Percentiles rank a stretch among this genome's conserved stretches.
Evolutionary conservation across 1,140 invertebrate species (phyloP).

Genomic region (Pentalonia nigronervosa): DNA sequence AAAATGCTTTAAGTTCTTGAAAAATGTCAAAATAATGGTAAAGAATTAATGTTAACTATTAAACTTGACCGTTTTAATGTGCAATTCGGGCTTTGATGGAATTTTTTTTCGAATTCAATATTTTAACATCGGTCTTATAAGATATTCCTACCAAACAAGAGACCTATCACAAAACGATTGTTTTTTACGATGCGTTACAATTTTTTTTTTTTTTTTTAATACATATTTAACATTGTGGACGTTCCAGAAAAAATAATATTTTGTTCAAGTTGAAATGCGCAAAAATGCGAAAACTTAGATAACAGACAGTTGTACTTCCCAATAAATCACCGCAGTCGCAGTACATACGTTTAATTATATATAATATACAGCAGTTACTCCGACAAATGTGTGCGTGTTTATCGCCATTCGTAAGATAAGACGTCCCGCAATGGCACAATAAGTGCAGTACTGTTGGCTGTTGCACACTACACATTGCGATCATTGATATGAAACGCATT

Average conservation of each 20-base stretch:
- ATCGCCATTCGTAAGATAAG: neutral
- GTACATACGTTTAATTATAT: neutral
- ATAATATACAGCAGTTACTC: neutral
- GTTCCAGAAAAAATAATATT: neutral
- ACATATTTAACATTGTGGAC: neutral
- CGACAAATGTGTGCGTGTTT: neutral
- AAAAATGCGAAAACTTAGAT: constrained; percentile 17
- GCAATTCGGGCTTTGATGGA: neutral
- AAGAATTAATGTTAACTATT: too few species aligned
- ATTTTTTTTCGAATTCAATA: neutral
- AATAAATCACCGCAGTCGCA: neutral
- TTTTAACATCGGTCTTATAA: neutral
- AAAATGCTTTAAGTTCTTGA: neutral
- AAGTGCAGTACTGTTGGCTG: neutral
- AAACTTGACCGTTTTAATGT: neutral
- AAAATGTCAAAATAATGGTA: neutral
- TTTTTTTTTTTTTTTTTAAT: neutral
- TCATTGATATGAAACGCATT: neutral
- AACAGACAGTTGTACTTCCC: neutral
- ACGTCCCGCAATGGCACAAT: neutral
- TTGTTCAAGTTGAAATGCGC: neutral
- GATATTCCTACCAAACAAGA: neutral
- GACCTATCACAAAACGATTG: neutral
- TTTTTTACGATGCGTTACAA: neutral
- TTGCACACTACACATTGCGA: neutral